Percentiles rank a stretch among this genome's conserved stretches.
These are phyloP conservation scores for Atrina japonica DNA, from an alignment of 2,888 invertebrate species.

Conservation along the genomic window DNA sequence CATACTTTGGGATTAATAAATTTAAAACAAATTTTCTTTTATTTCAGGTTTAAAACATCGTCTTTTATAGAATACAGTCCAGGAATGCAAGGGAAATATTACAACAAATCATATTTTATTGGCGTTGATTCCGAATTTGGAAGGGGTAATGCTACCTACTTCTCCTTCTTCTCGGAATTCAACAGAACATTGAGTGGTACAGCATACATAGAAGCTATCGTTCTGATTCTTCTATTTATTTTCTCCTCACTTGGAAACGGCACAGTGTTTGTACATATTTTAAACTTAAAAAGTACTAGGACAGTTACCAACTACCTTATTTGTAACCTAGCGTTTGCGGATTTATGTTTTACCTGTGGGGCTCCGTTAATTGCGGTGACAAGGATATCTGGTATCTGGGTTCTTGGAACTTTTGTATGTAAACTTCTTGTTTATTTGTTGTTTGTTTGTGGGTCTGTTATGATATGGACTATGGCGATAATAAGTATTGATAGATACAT, in stretches of 20 bases:
- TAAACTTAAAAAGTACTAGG: slow-evolving; percentile 45
- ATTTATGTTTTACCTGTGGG: slow-evolving; percentile 59
- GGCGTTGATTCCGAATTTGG: slow-evolving; percentile 52
- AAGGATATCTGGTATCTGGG: slow-evolving; percentile 67
- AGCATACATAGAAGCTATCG: slow-evolving; percentile 52
- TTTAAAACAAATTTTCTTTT: no score
- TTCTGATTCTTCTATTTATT: slow-evolving; percentile 52
- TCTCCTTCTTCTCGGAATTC: slow-evolving; percentile 69
- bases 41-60: no score
- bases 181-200: slow-evolving; percentile 53
- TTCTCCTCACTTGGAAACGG: slow-evolving; percentile 57
- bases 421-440: slow-evolving; percentile 56
- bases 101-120: slow-evolving; percentile 57
- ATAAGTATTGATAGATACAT: slow-evolving; percentile 69
- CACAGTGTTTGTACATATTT: slow-evolving; percentile 52
- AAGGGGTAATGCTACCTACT: slow-evolving; percentile 63
- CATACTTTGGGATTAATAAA: no score
- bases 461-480: slow-evolving; percentile 70
- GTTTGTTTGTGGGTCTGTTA: slow-evolving; percentile 61
- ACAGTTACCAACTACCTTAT: slow-evolving; percentile 66
- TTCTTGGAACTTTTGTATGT: slow-evolving; percentile 65
- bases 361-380: slow-evolving; percentile 65
- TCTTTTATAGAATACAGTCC: no score
- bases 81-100: background rate
- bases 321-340: slow-evolving; percentile 67